These are phyloP conservation scores for Ceratitis capitata DNA, from an alignment of 1,140 invertebrate species.

Conservation along the genomic window DNA sequence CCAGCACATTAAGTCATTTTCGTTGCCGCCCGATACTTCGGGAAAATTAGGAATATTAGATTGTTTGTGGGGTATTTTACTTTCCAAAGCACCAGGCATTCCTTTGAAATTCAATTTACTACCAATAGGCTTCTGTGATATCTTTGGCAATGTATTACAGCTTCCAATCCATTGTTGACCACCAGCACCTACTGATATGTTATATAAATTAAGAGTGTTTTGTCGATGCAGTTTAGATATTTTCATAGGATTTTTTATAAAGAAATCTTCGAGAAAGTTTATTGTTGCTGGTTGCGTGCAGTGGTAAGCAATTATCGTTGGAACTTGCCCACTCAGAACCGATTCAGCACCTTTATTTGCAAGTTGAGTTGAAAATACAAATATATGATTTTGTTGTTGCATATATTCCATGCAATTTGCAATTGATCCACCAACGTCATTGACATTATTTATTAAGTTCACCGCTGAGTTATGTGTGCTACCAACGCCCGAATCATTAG, in stretches of 20 bases:
- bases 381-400: slow-evolving; percentile 98
- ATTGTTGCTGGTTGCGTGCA: slow-evolving; percentile 94
- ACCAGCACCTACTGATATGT: slow-evolving; percentile 44
- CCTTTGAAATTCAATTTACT: not conserved
- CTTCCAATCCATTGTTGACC: slow-evolving; percentile 42
- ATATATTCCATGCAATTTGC: slow-evolving; percentile 67
- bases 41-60: slow-evolving; percentile 56
- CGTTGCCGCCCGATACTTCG: slow-evolving; percentile 62
- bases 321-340: slow-evolving; percentile 86
- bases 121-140: slow-evolving; percentile 47
- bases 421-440: not conserved
- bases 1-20: slow-evolving; percentile 60
- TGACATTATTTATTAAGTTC: slow-evolving; percentile 2
- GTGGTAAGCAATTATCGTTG: slow-evolving; percentile 94
- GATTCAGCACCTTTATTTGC: slow-evolving; percentile 95
- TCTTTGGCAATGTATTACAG: slow-evolving; percentile 45
- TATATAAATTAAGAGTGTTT: slow-evolving; percentile 49
- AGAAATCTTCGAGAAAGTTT: slow-evolving; percentile 88
- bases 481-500: not conserved
- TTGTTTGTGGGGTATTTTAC: slow-evolving; percentile 64
- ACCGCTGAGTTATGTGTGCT: not conserved
- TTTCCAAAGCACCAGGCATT: not conserved
- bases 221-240: slow-evolving; percentile 78
- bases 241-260: slow-evolving; percentile 88
- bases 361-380: slow-evolving; percentile 93